Evolutionary conservation across 2,888 invertebrate species (phyloP).

Genomic region (Lithophane semibrunnea): DNA sequence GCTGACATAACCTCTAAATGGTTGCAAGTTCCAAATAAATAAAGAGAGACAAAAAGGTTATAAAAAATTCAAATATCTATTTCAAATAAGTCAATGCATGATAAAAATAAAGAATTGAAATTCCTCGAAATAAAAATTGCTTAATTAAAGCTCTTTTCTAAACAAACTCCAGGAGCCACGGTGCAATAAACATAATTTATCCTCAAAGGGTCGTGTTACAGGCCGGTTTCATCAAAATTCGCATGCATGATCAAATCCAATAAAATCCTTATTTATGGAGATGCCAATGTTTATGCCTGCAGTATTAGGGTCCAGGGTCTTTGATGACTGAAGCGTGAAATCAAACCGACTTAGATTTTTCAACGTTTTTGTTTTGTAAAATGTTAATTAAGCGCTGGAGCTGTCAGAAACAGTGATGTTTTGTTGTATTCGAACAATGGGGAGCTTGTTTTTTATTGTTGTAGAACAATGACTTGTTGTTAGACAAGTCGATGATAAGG

Average conservation of each 20-base stretch:
- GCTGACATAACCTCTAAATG: no score
- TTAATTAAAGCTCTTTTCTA: conserved; percentile 11
- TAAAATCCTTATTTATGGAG: conserved; percentile 40
- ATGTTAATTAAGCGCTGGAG: conserved; percentile 26
- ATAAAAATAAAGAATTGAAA: neutral
- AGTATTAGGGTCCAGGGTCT: conserved; percentile 36
- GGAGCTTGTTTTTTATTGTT: conserved; percentile 20
- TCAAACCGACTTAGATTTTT: conserved; percentile 25
- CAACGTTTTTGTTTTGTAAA: conserved; percentile 3
- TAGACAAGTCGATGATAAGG: conserved; percentile 23
- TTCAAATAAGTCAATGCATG: neutral
- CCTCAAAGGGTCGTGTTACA: conserved; percentile 8
- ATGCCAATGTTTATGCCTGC: conserved; percentile 27
- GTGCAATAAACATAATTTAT: conserved; percentile 37
- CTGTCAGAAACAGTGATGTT: conserved; percentile 45
- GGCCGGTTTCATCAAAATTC: conserved; percentile 15
- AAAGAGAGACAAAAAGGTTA: neutral
- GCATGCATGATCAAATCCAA: conserved; percentile 52
- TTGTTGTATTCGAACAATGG: conserved; percentile 37
- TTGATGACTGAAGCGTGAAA: conserved; percentile 52
- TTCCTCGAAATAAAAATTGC: neutral
- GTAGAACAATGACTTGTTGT: conserved; percentile 27
- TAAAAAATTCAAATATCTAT: neutral
- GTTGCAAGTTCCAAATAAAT: no score
- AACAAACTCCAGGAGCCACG: conserved; percentile 29